Evolutionary conservation across 2,797 vertebrate genomes (phyloP), one percentile per base, ranked within the genome.

Genomic region (Leucoraja ocellata): DNA sequence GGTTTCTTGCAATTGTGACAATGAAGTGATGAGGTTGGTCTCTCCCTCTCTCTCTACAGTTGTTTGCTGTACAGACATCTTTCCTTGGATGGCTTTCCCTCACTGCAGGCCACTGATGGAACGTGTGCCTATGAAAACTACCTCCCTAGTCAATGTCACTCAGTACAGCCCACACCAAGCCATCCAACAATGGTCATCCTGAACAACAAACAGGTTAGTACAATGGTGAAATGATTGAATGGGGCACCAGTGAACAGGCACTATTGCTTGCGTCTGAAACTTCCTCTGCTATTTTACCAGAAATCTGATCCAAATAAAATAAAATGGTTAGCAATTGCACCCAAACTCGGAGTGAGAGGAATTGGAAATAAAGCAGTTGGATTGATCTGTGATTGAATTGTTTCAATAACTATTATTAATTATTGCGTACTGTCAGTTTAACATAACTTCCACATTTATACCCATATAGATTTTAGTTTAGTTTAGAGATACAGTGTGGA

Each of bases 31-130:
- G n/a, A 8, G 25, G 18, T 74, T 28, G 6, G 0, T 61, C 58
- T 68, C 61, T 88, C 23, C 58, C 54, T 81, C 54, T 86, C 54
- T 71, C 23, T 90, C 93, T 95, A 14, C 93, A 99, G 99, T 96
- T 99, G 99, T 94, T 96, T 99, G 65, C 94, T 98, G 93, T 98
- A 99, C 94, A 96, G 95, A 93, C 97, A 98, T 94, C 96, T 99
- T 78, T 96, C 98, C 0, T 94, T 99, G 96, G 97, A 98, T 0
- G 95, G 96, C 94, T 98, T 98, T 94, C 97, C 97, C 0, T 97
- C 96, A 0, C 93, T 95, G 0, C 94, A 96, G 0, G 97, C 97
- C 1, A 94, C 95, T 0, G 97, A 97, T 0, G 98, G 97, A 1
- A 96, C 95, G 94, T 99, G 98, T 94, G 97, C 97, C 93, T 94